These are phyloP conservation scores for Ploceus nigricollis DNA, from an alignment of 2,113 vertebrate genomes.

Conservation along the genomic window DNA sequence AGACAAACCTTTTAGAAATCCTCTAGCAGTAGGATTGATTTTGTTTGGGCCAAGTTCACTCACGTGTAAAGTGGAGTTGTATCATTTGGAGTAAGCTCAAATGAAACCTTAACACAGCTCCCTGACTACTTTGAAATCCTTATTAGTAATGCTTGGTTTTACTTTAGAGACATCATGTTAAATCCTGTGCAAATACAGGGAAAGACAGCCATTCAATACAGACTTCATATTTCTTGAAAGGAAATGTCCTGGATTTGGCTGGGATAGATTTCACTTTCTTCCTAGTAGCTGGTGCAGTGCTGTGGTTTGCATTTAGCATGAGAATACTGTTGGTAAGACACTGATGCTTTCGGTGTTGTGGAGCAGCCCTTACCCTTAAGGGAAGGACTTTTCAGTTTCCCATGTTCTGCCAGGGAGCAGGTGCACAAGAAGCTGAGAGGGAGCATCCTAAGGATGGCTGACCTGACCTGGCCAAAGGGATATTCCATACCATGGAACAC, in stretches of 20 bases:
- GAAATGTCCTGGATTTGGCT: neutral
- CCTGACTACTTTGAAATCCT: neutral
- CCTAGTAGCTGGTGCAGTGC: neutral
- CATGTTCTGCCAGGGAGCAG: neutral
- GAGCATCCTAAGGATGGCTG: neutral
- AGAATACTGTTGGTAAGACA: neutral
- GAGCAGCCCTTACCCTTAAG: neutral
- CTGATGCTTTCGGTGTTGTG: fast-evolving
- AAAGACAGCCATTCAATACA: neutral
- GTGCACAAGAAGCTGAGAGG: neutral
- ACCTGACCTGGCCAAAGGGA: neutral
- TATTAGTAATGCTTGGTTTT: neutral
- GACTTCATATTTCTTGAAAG: neutral
- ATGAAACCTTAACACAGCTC: neutral
- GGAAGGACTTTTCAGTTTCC: neutral
- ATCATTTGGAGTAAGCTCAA: neutral
- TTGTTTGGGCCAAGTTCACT: neutral
- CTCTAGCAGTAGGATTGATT: neutral
- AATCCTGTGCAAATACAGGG: neutral
- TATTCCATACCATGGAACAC: neutral
- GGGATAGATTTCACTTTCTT: neutral
- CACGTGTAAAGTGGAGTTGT: neutral
- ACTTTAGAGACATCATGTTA: neutral
- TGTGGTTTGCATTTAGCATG: neutral
- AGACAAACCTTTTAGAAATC: neutral